These are phyloP conservation scores for Octopus bimaculoides DNA, from an alignment of 1,140 invertebrate genomes.

Conservation along the genomic window DNA sequence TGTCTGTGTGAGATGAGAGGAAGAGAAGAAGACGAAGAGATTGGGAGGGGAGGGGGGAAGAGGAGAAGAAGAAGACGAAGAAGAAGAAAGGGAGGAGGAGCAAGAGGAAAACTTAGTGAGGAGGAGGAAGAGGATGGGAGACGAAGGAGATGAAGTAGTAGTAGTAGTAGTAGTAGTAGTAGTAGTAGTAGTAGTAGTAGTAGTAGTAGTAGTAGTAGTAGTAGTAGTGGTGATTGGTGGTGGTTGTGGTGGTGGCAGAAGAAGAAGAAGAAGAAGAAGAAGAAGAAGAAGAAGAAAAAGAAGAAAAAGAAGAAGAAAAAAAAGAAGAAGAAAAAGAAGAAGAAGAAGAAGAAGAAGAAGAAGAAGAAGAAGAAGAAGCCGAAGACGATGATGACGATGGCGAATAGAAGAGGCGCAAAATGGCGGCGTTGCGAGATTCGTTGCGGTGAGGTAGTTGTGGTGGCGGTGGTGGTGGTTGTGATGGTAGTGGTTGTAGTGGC, in stretches of 20 bases:
- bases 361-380: not conserved
- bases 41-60: not conserved
- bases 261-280: not conserved
- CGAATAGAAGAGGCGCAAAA: not conserved
- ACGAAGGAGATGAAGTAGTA: not conserved
- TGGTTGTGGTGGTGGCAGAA: not conserved
- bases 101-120: not conserved
- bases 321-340: not conserved
- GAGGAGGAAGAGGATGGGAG: not conserved
- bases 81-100: not conserved
- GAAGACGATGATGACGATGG: not conserved
- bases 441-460: no score
- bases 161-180: not conserved
- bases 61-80: not conserved
- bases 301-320: not conserved
- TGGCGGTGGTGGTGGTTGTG: no score
- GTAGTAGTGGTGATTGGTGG: not conserved
- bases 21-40: not conserved
- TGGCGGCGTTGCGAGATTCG: not conserved
- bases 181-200: not conserved
- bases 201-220: not conserved
- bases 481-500: not conserved
- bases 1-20: not conserved
- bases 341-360: not conserved
- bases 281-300: not conserved